These are phyloP conservation scores for Caenorhabditis virilis DNA, from an alignment of 2,888 invertebrate genomes.

Conservation along the genomic window DNA sequence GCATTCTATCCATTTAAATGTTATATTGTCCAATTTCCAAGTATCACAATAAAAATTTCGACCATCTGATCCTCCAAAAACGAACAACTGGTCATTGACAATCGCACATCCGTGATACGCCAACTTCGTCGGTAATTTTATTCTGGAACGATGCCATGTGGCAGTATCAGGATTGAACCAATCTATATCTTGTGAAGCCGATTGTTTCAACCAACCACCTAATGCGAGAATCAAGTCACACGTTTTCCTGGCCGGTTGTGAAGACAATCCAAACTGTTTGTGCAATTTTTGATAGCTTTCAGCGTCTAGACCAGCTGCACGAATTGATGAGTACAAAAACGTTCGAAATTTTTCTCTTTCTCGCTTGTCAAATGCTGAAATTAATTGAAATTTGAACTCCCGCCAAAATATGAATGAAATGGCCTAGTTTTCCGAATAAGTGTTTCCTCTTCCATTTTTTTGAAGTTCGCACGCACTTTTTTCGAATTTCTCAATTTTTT, in stretches of 20 bases:
- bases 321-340: slow-evolving; percentile 10
- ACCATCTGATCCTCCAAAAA: slow-evolving; percentile 33
- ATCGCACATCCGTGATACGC: slow-evolving; percentile 34
- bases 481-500: no score
- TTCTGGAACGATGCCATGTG: slow-evolving; percentile 15
- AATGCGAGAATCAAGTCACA: slow-evolving; percentile 18
- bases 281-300: background rate
- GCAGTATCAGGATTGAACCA: slow-evolving; percentile 25
- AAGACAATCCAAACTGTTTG: slow-evolving; percentile 13
- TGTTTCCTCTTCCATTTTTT: no score
- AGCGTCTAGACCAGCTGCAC: slow-evolving; percentile 3
- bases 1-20: slow-evolving; percentile 20
- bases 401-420: background rate
- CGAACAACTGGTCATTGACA: slow-evolving; percentile 13
- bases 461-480: no score
- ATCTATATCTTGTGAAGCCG: slow-evolving; percentile 22
- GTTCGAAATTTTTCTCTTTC: slow-evolving; percentile 15
- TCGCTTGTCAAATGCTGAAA: background rate
- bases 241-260: slow-evolving; percentile 11
- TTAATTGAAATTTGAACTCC: background rate
- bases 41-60: slow-evolving; percentile 14
- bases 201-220: slow-evolving; percentile 32
- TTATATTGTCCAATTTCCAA: slow-evolving; percentile 16
- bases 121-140: slow-evolving; percentile 10
- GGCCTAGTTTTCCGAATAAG: no score